phyloP scores from a whole-genome alignment of 2,113 vertebrate genomes.

The Mesocricetus auratus region DNA sequence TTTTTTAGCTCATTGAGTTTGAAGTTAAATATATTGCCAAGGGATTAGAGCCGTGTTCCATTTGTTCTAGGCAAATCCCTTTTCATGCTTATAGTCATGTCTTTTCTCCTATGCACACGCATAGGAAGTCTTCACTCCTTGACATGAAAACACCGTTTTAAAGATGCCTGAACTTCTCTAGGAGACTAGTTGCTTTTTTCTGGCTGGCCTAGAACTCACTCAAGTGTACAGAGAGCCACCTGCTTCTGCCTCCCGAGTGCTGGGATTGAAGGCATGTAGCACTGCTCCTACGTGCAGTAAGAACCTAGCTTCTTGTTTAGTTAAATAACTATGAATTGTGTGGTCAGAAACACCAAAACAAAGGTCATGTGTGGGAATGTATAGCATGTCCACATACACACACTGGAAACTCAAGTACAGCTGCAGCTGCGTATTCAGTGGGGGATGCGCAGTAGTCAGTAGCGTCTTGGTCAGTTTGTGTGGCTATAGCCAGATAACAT shows the following conservation, averaged over 20 bases:
- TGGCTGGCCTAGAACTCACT: neutral
- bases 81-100: conserved; percentile 15
- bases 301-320: neutral
- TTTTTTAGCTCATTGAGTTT: conserved; percentile 62
- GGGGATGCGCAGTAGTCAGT: neutral
- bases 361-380: neutral
- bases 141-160: conserved; percentile 12
- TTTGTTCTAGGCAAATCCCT: conserved; percentile 56
- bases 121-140: neutral
- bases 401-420: neutral
- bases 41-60: conserved; percentile 51
- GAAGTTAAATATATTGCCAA: conserved; percentile 52
- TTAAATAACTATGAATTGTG: conserved; percentile 19
- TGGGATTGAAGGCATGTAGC: neutral
- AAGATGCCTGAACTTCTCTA: neutral
- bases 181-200: conserved; percentile 6
- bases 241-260: neutral
- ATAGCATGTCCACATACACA: neutral
- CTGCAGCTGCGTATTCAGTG: neutral
- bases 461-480: neutral
- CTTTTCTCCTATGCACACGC: neutral
- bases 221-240: neutral
- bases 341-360: conserved; percentile 37
- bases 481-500: neutral
- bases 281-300: neutral